These are phyloP conservation scores for Tribolium madens DNA, from an alignment of 1,140 invertebrate genomes.

Conservation along the genomic window DNA sequence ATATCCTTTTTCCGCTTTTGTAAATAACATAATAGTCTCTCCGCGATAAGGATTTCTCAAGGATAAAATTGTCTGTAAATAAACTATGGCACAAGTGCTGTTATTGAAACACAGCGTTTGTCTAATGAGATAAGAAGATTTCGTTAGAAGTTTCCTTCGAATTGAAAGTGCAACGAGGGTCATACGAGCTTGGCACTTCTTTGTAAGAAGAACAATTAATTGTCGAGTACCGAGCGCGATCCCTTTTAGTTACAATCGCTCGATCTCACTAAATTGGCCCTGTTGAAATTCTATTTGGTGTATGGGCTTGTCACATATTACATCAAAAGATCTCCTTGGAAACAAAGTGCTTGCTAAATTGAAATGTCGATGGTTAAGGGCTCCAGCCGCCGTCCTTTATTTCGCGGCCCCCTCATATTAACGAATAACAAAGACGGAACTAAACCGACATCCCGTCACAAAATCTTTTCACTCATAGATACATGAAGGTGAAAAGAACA, in stretches of 20 bases:
- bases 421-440: constrained; percentile 34
- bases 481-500: not conserved
- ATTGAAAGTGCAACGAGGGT: not conserved
- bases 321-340: constrained; percentile 42
- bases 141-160: not conserved
- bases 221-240: constrained; percentile 22
- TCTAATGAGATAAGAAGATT: not conserved
- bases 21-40: constrained; percentile 10
- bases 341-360: constrained; percentile 45
- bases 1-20: not conserved
- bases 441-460: constrained; percentile 19
- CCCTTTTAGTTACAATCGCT: constrained; percentile 31
- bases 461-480: not conserved
- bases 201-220: constrained; percentile 15
- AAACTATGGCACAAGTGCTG: not conserved
- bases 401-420: constrained; percentile 28
- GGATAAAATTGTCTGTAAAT: constrained; percentile 1
- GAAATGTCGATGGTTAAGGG: constrained; percentile 39
- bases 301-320: constrained; percentile 39
- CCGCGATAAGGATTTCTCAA: constrained; percentile 28
- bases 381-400: constrained; percentile 31
- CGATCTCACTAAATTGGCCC: constrained; percentile 32
- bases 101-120: not conserved
- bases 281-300: constrained; percentile 39
- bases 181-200: not conserved